Base-by-base conservation (phyloP, 2,888 invertebrate species). In the Drosophila mulleri region DNA sequence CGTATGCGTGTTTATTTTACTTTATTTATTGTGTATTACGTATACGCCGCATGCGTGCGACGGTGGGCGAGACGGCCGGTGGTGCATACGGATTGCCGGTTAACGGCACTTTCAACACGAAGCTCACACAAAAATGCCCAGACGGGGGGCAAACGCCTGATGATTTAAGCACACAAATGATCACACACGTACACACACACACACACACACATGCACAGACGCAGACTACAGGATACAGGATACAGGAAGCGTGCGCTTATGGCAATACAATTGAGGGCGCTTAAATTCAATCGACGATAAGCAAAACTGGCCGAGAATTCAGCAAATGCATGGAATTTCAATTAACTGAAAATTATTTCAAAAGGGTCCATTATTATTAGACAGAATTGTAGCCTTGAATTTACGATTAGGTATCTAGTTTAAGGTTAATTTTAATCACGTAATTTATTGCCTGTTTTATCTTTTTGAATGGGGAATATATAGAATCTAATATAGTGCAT, bases 61-160 rank as follows among this genome's bases (percentile, higher is more conserved):
- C 64, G 72, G 58, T 48, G 64, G 37, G 16, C 0, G 35, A 12
- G 42, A n/a, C 12, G 3, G 41, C n/a, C 9, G 23, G 35, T 6
- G 35, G 35, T 42, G 59, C 54, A 41, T 53, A 39, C 66, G 58
- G 58, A 35, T 48, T 75, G 70, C 58, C 69, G 54, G 75, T 82
- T 75, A 72, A 80, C 72, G 72, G 72, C 72, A 80, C 75, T 83
- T 79, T 85, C 75, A 71, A 76, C 78, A 80, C 63, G 78, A 78
- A 82, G 67, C 61, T 78, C 61, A 67, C 82, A 80, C 65, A 57
- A 42, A 58, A 47, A 44, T n/a, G 20, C 18, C 8, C 45, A 37
- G 64, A 53, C 37, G 47, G 57, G 23, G 41, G 64, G 52, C 20
- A 59, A 62, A 8, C 12, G 64, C 61, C 67, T 67, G 79, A 76